Conservation (phyloP, 2,113 vertebrate genomes). For the Myrmecophaga tridactyla region DNA sequence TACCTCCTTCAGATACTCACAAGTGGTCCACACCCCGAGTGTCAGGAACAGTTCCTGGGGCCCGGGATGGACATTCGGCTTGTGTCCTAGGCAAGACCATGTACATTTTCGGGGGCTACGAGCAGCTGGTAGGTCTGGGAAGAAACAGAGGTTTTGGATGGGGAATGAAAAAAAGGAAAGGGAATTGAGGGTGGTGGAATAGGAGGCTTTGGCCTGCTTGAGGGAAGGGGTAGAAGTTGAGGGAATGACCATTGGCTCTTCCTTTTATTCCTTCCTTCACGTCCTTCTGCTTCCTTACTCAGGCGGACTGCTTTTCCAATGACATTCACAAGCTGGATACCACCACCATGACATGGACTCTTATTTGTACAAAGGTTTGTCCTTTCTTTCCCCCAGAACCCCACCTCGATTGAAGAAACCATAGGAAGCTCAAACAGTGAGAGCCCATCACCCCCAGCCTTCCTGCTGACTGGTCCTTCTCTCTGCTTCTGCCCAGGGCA, state of each 20-base stretch:
- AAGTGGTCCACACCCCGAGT: slow-evolving; percentile 95
- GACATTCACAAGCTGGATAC: slow-evolving; percentile 98
- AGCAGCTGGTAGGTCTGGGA: slow-evolving; percentile 92
- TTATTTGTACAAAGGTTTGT: slow-evolving; percentile 94
- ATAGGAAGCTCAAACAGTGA: not conserved
- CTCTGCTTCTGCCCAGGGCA: slow-evolving; percentile 84
- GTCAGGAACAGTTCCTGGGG: slow-evolving; percentile 93
- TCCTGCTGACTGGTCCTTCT: not conserved
- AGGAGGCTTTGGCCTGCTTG: slow-evolving; percentile 13
- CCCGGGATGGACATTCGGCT: slow-evolving; percentile 96
- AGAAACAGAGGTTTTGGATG: not conserved
- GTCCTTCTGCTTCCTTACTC: slow-evolving; percentile 4
- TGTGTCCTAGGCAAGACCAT: slow-evolving; percentile 94
- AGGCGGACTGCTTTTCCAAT: slow-evolving; percentile 99
- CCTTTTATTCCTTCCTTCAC: not conserved
- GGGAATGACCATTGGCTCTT: not conserved
- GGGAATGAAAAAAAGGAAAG: not conserved
- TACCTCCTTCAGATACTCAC: slow-evolving; percentile 87
- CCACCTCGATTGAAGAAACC: not conserved
- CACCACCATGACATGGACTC: slow-evolving; percentile 93
- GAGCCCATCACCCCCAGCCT: not conserved
- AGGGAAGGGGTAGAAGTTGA: not conserved
- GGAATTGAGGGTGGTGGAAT: not conserved
- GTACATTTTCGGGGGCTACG: slow-evolving; percentile 99
- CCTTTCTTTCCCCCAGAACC: slow-evolving; percentile 23